These are phyloP conservation scores for Pteropus alecto DNA, from an alignment of 2,113 vertebrate species.

Conservation along the genomic window DNA sequence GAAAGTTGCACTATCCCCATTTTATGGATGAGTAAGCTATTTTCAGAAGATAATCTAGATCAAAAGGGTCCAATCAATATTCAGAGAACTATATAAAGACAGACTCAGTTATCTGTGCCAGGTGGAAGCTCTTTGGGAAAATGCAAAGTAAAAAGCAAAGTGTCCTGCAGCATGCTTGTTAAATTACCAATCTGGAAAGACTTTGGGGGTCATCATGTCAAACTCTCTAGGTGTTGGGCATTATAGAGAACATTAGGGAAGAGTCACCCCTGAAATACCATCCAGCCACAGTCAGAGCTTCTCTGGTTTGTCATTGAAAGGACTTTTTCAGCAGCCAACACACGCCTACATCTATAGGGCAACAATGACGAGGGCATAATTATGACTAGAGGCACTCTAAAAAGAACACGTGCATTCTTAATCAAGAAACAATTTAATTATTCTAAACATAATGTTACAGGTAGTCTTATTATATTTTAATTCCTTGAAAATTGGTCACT, in stretches of 20 bases:
- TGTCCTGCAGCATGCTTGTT: background rate
- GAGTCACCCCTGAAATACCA: background rate
- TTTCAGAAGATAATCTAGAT: background rate
- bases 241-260: background rate
- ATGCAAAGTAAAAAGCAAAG: background rate
- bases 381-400: background rate
- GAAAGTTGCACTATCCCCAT: background rate
- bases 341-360: background rate
- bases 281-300: background rate
- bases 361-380: background rate
- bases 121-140: background rate
- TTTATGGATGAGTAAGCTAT: background rate
- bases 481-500: background rate
- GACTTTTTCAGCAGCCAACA: background rate
- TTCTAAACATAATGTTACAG: background rate
- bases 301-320: background rate
- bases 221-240: background rate
- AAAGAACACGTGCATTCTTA: background rate
- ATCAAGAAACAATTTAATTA: background rate
- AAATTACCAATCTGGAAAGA: background rate
- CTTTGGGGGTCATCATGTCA: background rate
- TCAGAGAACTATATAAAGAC: background rate
- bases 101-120: background rate
- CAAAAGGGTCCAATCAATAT: background rate
- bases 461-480: slow-evolving; percentile 35